Conservation (phyloP, 2,797 vertebrate species). For the Tadarida brasiliensis region DNA sequence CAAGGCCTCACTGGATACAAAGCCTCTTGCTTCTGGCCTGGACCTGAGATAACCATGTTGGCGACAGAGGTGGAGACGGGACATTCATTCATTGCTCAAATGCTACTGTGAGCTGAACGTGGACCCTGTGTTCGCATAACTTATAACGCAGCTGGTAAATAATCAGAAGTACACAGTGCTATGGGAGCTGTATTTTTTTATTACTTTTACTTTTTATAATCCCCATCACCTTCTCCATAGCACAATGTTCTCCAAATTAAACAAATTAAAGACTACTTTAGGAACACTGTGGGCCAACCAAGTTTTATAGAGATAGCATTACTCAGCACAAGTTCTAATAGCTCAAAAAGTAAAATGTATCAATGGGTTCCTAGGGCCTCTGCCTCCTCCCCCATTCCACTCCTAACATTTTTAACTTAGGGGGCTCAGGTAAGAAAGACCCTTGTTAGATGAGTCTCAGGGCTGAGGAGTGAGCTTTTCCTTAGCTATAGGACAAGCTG, state of each 20-base stretch:
- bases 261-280: slow-evolving; percentile 23
- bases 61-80: neutral
- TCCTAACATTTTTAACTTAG: neutral
- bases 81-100: neutral
- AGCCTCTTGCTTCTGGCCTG: neutral
- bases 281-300: neutral
- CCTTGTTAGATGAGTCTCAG: neutral
- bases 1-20: neutral
- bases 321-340: neutral
- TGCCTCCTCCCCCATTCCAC: neutral
- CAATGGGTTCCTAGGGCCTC: neutral
- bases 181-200: neutral
- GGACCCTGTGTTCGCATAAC: neutral
- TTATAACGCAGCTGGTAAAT: neutral
- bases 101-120: neutral
- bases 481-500: neutral
- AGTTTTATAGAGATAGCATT: neutral
- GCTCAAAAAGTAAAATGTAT: slow-evolving; percentile 29
- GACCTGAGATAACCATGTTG: neutral
- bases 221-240: slow-evolving; percentile 6
- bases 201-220: neutral
- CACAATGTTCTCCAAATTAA: slow-evolving; percentile 57
- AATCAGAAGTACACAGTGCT: neutral
- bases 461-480: neutral
- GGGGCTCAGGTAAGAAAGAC: neutral